Evolutionary conservation across 2,113 vertebrate species (phyloP).

Genomic region (Condylura cristata): DNA sequence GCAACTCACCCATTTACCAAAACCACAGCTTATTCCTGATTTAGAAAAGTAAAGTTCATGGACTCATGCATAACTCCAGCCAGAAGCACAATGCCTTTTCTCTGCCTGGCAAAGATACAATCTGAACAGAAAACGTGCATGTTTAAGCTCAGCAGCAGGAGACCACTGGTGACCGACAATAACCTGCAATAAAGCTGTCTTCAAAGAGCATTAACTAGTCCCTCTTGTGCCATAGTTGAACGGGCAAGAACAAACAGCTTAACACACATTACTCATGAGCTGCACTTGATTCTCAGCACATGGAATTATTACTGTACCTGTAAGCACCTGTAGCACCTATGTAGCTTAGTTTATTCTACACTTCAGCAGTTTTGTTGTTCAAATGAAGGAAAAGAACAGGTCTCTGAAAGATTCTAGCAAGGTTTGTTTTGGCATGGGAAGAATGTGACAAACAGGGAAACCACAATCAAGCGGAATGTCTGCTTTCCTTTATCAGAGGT

Average conservation of each 20-base stretch:
- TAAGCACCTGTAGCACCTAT: neutral
- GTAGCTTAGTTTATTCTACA: neutral
- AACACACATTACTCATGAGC: neutral
- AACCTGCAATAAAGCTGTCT: conserved; percentile 51
- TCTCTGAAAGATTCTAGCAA: neutral
- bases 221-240: neutral
- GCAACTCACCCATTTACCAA: conserved; percentile 72
- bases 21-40: conserved; percentile 79
- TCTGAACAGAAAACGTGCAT: conserved; percentile 20
- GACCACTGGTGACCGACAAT: conserved; percentile 25
- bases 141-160: conserved; percentile 23
- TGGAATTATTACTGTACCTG: neutral
- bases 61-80: conserved; percentile 65
- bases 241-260: neutral
- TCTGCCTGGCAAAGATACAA: conserved; percentile 41
- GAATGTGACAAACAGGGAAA: conserved; percentile 32
- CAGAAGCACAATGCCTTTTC: conserved; percentile 62
- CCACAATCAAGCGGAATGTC: conserved; percentile 5
- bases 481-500: conserved; percentile 46
- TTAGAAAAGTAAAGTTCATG: conserved; percentile 73
- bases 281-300: neutral
- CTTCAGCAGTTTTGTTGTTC: conserved; percentile 29
- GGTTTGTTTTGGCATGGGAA: conserved; percentile 38
- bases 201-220: conserved; percentile 19
- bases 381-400: neutral